Base-by-base conservation (phyloP, 2,888 invertebrate species). In the Cosmia pyralina region DNA sequence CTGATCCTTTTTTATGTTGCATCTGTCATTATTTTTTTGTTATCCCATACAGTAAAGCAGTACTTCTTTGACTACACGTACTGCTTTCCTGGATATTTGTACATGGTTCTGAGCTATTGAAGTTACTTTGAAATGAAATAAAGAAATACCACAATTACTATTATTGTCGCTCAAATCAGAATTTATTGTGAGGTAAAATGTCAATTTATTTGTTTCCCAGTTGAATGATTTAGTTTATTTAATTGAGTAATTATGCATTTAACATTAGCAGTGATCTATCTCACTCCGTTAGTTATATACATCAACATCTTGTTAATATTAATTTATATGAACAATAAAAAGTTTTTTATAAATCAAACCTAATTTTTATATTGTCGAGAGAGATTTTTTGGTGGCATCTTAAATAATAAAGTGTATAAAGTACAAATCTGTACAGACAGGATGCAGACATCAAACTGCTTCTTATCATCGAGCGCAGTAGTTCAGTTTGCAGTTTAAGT, bases 271-370 rank as follows among this genome's bases (percentile, higher is more conserved):
- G 76, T 90, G 84, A 82, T 86, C 75, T 81, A 77, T 83, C 66
- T 86, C 83, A 89, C 81, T 79, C 90, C 88, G 87, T 89, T 88
- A 92, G 90, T 90, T 88, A 87, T 79, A 79, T 88, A 92, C 92
- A 90, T 88, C 87, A 89, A 89, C 89, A 89, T 85, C 88, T 89
- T 85, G 91, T 92, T 92, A 93, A 92, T 92, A 93, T 88, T 94
- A 94, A 95, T 95, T 95, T 95, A 95, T 93, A 92, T 92, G 93
- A 94, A 94, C 92, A 95, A 94, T 94, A 93, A 93, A 92, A 91
- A 82, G 63, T 58, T 90, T 90, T 91, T 90, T 89, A 83, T 83
- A 79, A 81, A 84, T 81, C 52, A 81, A 70, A 52, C 62, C 53
- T 57, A 22, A 52, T 48, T 64, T 81, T 77, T 75, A 69, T 82